Base-by-base conservation (phyloP, 2,113 vertebrate species). In the Dolichotis patagonum region DNA sequence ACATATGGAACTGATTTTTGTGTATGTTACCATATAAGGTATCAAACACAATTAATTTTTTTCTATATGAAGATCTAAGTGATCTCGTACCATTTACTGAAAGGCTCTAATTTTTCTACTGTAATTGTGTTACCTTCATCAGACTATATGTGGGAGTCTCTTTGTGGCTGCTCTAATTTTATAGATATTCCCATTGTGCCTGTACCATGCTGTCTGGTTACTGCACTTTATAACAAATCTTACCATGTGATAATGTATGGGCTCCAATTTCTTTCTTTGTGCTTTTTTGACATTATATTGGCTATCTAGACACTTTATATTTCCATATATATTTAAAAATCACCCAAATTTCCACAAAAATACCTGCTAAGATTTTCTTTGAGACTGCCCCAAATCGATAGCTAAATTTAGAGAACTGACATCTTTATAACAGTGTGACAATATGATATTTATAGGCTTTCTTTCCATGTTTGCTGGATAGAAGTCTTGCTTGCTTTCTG, bases 271-370 rank as follows among this genome's bases (percentile, higher is more conserved):
- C 56, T 83, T 49, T 65, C 78, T 38, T 71, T 82, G 11, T 10
- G 5, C 14, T 30, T 14, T 80, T 56, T 75, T 30, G 41, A 43
- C 24, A 80, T 67, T 67, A 38, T 89, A 63, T 22, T 77, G 22
- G 11, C 3, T 65, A 56, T 84, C 56, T 92, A 46, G 65, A 56
- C 13, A 12, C 60, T 78, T 28, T 71, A 30, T 14, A 82, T 90
- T 88, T 95, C 67, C 19, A 60, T 54, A 67, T 49, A 73, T 35
- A 67, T 83, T 94, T 94, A 32, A 71, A 96, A 97, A 96, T 56
- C 85, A 93, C 38, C 75, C 88, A 69, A 81, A 69, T 90, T 84
- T 85, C 54, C 88, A 96, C 49, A 88, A 87, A 96, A 82, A 90
- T 10, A 85, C 20, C 49, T 43, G 69, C 60, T 92, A 92, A 65